Evolutionary conservation across 1,140 invertebrate genomes (phyloP), one percentile per base, ranked within the genome.

Genomic region (Drosophila subobscura): DNA sequence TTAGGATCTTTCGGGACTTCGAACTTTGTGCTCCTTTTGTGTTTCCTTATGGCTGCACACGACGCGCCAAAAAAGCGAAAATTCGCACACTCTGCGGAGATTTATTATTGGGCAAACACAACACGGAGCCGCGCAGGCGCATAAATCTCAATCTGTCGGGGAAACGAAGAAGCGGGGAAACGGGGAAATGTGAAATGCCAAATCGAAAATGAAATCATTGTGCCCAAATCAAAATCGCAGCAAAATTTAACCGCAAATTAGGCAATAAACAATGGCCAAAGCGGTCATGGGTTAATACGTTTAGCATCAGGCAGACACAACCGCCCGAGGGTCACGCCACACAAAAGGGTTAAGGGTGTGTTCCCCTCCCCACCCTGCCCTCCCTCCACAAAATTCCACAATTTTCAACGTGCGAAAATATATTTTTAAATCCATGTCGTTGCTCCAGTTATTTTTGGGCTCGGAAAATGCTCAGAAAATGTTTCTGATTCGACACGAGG

Each of bases 211-310:
- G 50, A 75, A 79, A 57, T 79, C 77, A 71, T 79, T 79, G 77
- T 79, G 77, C 72, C 72, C 63, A 85, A 68, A 79, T 85, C 61
- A 66, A 83, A 37, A 37, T 37, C 10, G 33, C 10, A 37, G 16
- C 16, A 33, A 37, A 78, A 79, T 77, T 85, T 59, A 79, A 84
- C 80, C 80, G 61, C 80, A 84, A 84, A 84, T 84, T 84, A 84
- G 80, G 72, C 76, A 84, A 77, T 85, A 84, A 85, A 84, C 80
- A 84, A 84, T 84, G 67, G 80, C 47, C 77, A 85, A 85, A 84
- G 80, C 80, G 80, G 80, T 84, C 80, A 84, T 76, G 80, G 80
- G 80, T 85, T 84, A 84, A 84, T 84, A 84, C 80, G 80, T 84
- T 84, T 77, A 60, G 77, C 83, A 84, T 84, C 72, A 84, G 58